Percentiles rank a stretch among this genome's conserved stretches.
phyloP scores from a whole-genome alignment of 2,888 invertebrate species.

The Ashinkailepas kermadecensis region DNA sequence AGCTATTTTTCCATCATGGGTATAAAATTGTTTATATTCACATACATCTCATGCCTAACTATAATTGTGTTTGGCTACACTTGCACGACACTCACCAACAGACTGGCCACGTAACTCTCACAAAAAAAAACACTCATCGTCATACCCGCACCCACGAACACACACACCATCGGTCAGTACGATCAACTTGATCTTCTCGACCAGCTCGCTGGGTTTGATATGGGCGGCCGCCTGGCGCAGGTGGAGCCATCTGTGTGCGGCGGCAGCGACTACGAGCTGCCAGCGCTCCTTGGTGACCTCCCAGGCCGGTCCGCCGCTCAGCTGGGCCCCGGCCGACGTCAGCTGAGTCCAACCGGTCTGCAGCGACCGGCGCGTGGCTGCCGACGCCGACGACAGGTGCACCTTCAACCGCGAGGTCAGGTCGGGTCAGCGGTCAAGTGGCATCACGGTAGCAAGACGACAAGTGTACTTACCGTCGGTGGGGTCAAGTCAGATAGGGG shows the following conservation, averaged over 20 bases:
- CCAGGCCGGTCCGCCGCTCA: not conserved
- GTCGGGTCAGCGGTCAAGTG: no score
- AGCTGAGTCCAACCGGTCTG: not conserved
- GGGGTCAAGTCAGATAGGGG: no score
- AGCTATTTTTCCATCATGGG: no score
- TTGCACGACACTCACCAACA: not conserved
- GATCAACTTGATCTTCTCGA: not conserved
- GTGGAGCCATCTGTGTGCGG: not conserved
- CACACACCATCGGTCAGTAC: constrained; percentile 1
- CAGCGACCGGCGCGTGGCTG: not conserved
- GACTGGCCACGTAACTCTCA: no score
- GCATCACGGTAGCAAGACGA: no score
- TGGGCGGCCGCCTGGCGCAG: not conserved
- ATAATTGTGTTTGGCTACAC: no score
- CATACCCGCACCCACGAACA: no score
- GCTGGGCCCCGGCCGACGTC: not conserved
- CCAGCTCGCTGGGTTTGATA: not conserved
- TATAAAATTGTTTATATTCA: no score
- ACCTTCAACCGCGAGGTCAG: no score
- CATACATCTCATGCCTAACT: no score
- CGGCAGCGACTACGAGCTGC: not conserved
- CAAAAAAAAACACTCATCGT: no score
- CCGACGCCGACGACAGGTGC: not conserved
- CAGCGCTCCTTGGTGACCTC: not conserved
- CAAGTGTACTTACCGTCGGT: no score